phyloP scores from a whole-genome alignment of 2,797 vertebrate species.

The Tokudaia tokunoshimensis region DNA sequence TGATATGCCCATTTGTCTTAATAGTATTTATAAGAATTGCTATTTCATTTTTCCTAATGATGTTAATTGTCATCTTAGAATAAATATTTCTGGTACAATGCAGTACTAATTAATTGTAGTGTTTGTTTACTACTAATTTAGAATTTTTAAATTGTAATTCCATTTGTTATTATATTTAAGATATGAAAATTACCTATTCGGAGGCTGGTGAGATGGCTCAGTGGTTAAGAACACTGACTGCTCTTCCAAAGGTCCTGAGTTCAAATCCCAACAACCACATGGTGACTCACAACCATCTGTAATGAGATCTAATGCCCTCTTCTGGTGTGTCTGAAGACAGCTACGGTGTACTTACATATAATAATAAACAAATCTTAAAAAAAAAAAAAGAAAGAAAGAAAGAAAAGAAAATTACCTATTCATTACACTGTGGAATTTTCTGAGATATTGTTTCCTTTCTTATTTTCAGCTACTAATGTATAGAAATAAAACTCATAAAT shows the following conservation, averaged over 20 bases:
- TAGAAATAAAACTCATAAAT: constrained; percentile 27
- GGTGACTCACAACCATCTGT: too few relatives aligned
- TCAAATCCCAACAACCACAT: too few relatives aligned
- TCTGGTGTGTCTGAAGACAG: too few relatives aligned
- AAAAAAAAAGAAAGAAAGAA: too few relatives aligned
- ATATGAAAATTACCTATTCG: neutral
- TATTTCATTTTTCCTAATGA: neutral
- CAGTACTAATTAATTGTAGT: neutral
- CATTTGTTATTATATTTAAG: constrained; percentile 14
- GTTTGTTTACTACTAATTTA: constrained; percentile 1
- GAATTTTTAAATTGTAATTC: neutral
- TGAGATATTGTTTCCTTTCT: neutral
- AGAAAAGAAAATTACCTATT: neutral
- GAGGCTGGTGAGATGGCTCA: too few relatives aligned
- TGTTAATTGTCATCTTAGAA: constrained; percentile 34
- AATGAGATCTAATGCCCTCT: too few relatives aligned
- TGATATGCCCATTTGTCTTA: neutral
- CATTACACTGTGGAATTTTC: neutral
- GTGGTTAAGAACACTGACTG: too few relatives aligned
- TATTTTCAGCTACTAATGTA: constrained; percentile 16
- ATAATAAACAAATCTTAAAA: too few relatives aligned
- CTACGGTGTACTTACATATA: too few relatives aligned
- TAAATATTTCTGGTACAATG: neutral
- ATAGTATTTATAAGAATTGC: neutral
- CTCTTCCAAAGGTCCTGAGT: too few relatives aligned